Base-by-base conservation (phyloP, 2,797 vertebrate species). In the Cossypha dichroa region DNA sequence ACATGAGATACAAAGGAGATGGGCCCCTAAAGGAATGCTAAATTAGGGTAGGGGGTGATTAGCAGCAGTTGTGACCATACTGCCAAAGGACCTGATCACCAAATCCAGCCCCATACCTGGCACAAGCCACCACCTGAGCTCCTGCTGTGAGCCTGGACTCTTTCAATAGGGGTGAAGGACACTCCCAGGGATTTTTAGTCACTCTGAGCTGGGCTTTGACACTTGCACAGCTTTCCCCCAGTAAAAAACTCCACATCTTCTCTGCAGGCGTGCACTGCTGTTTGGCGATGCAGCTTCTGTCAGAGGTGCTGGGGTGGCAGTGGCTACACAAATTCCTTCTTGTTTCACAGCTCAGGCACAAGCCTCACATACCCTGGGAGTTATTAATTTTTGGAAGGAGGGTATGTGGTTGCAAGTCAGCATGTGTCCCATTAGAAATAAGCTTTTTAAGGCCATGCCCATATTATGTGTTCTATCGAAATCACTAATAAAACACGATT, bases 311-410 rank as follows among this genome's bases (percentile, higher is more conserved):
- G 13, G 25, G 60, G n/a, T 54, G 45, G 41, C 46, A 62, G 64
- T 4, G 7, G 78, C 60, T 74, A 83, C 69, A 66, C 23, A 11
- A 68, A 77, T 78, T 90, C 66, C 82, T 89, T 88, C 82, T 68
- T 7, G 0, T 73, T 91, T 81, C 87, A 38, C 31, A 90, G 46
- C 20, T 49, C 49, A 70, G 85, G 48, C 77, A 94, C 59, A 70
- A 91, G 34, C 74, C 67, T 56, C 91, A 92, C 81, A 69, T 90
- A 76, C 51, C 13, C 51, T 10, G 2, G 31, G 66, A 83, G 25
- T 92, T 96, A 94, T 45, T 91, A 16, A 85, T 69, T 96, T 94
- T 63, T 89, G 70, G 76, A 97, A 85, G 49, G 15, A 91, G 49
- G 51, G 20, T 15, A 14, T 56, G 67, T 3, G 51, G 80, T 66